These are phyloP conservation scores for Ostrea denselamellosa DNA, from an alignment of 1,140 invertebrate genomes.

Conservation along the genomic window DNA sequence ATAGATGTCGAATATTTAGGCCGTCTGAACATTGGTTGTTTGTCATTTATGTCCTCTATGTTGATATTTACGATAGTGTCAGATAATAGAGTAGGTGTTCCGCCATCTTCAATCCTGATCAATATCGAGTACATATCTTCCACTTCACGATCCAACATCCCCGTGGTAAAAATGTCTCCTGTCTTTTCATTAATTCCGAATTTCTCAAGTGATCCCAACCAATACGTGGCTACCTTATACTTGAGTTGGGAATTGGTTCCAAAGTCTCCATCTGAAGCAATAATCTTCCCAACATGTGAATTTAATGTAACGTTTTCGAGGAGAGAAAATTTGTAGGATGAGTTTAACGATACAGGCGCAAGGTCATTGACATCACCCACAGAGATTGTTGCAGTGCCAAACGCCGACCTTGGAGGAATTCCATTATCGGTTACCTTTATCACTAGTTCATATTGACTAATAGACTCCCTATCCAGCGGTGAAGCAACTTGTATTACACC, in stretches of 20 bases:
- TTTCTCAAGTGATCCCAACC: constrained; percentile 51
- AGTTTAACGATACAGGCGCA: constrained; percentile 56
- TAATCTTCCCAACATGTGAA: constrained; percentile 46
- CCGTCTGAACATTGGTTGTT: constrained; percentile 77
- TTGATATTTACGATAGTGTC: constrained; percentile 64
- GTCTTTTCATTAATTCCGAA: constrained; percentile 58
- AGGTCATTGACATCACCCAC: constrained; percentile 70
- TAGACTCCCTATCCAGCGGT: constrained; percentile 64
- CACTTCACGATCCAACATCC: constrained; percentile 61
- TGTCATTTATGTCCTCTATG: constrained; percentile 74
- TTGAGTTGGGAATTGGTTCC: constrained; percentile 59
- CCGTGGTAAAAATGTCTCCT: constrained; percentile 59
- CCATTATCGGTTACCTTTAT: constrained; percentile 65
- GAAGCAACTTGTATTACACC: constrained; percentile 65
- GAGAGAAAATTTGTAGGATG: constrained; percentile 55
- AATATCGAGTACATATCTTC: constrained; percentile 57
- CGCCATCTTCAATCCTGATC: constrained; percentile 61
- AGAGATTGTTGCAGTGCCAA: constrained; percentile 57
- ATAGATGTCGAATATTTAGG: constrained; percentile 83
- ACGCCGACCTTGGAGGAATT: constrained; percentile 41
- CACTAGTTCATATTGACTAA: constrained; percentile 52
- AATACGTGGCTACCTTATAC: constrained; percentile 56
- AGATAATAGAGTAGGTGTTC: constrained; percentile 55
- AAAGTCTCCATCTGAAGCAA: constrained; percentile 60
- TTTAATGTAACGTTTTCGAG: constrained; percentile 54